Evolutionary conservation across 2,888 invertebrate species (phyloP).

Genomic region (Linyphia triangularis): DNA sequence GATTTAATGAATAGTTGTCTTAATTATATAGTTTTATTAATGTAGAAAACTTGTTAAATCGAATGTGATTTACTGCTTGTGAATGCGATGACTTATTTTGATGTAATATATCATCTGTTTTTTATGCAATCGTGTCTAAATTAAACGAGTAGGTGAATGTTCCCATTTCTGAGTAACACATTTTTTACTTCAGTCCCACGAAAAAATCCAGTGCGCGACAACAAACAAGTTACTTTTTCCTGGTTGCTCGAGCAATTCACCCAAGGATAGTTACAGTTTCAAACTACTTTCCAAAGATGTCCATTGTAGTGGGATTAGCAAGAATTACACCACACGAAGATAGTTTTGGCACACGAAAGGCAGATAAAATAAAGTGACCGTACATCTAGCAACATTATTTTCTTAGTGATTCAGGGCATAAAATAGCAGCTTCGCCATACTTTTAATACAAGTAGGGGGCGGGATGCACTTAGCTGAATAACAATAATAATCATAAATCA

Average conservation of each 20-base stretch:
- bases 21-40: too few species aligned
- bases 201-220: neutral
- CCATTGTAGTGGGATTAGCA: slow-evolving; percentile 31
- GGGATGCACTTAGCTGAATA: slow-evolving; percentile 5
- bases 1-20: too few species aligned
- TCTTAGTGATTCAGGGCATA: slow-evolving; percentile 37
- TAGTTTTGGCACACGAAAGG: slow-evolving; percentile 1
- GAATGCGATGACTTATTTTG: too few species aligned
- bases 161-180: too few species aligned
- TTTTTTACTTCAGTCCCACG: too few species aligned
- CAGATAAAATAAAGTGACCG: slow-evolving; percentile 23
- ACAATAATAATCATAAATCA: slow-evolving; percentile 44
- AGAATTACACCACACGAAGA: slow-evolving; percentile 33
- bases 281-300: slow-evolving; percentile 6
- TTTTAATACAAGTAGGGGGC: slow-evolving; percentile 7
- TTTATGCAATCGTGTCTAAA: too few species aligned
- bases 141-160: too few species aligned
- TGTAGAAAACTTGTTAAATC: too few species aligned
- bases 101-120: too few species aligned
- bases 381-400: neutral
- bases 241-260: slow-evolving; percentile 8
- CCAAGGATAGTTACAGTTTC: neutral
- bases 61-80: too few species aligned
- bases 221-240: neutral
- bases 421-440: slow-evolving; percentile 9